phyloP scores from a whole-genome alignment of 2,113 vertebrate species.

The Alouatta palliata region DNA sequence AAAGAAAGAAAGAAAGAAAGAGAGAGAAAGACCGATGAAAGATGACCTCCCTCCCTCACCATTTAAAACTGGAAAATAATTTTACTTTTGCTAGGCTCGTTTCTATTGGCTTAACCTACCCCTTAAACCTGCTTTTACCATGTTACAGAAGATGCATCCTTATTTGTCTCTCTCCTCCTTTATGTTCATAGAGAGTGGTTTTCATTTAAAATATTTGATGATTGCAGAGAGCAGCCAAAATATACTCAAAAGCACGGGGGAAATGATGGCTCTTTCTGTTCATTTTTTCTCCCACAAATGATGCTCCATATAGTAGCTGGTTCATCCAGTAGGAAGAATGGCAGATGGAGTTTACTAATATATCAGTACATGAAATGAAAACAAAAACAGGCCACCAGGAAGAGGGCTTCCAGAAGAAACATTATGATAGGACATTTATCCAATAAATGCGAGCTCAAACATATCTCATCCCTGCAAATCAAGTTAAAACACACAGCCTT shows the following conservation, averaged over 20 bases:
- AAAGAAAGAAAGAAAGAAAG: too few species aligned
- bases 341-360: slow-evolving; percentile 26
- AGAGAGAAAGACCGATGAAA: not conserved
- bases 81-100: not conserved
- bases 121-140: not conserved
- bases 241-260: not conserved
- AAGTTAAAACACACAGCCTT: slow-evolving; percentile 50
- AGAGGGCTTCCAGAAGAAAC: slow-evolving; percentile 59
- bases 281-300: not conserved
- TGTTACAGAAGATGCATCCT: not conserved
- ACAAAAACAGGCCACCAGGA: slow-evolving; percentile 2
- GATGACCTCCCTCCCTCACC: not conserved
- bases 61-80: slow-evolving; percentile 33
- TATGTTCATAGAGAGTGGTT: not conserved
- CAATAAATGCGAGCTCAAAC: slow-evolving; percentile 63
- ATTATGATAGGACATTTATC: slow-evolving; percentile 68
- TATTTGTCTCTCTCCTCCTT: not conserved
- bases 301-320: not conserved
- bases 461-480: slow-evolving; percentile 66
- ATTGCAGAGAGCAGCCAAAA: not conserved
- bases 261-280: not conserved
- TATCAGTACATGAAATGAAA: not conserved
- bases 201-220: not conserved
- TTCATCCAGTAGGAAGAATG: slow-evolving; percentile 28
- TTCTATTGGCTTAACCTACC: not conserved